Evolutionary conservation across 1,140 invertebrate species (phyloP), one percentile per base, ranked within the genome.

Genomic region (Drosophila bocki): DNA sequence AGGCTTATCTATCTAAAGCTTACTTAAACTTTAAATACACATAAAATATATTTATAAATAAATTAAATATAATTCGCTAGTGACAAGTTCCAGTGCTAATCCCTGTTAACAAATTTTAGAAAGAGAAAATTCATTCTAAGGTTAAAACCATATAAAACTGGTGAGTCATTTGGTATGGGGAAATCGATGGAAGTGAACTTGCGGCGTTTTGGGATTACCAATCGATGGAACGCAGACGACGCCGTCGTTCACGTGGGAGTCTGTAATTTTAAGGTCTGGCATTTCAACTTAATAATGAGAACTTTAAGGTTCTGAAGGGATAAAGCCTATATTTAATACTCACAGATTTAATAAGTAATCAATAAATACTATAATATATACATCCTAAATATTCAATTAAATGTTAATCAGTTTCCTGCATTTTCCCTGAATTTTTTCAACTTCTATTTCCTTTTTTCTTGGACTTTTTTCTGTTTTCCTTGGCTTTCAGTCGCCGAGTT

Each of bases 181-280:
- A 50, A 72, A 70, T 61, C 56, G 69, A 72, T 74, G 57, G 39
- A 74, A 19, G 6, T 39, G 47, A 72, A 61, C 48, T 74, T 53
- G 70, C 26, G 70, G 68, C 70, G 69, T 29, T 39, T 53, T 72
- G 54, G 56, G 70, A 74, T 72, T 74, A 41, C 56, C 69, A 74
- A 74, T 71, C 56, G 47, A 74, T 72, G 56, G 41, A 72, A 53
- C 35, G 51, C 68, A 72, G 69, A 61, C 56, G 57, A 53, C 15
- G 54, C 47, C 39, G 13, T 17, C 29, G 8, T 19, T 22, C 26
- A 60, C 13, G 17, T 41, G 50, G 8, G 29, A 41, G 17, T 12
- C 12, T 17, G 13, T 22, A 37, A 50, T 41, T 33, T 65, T 22
- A 9, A 65, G 33, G 11, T 26, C 19, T 42, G 11, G 22, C 12